Base-by-base conservation (phyloP, 2,888 invertebrate genomes). In the Thymelicus sylvestris region DNA sequence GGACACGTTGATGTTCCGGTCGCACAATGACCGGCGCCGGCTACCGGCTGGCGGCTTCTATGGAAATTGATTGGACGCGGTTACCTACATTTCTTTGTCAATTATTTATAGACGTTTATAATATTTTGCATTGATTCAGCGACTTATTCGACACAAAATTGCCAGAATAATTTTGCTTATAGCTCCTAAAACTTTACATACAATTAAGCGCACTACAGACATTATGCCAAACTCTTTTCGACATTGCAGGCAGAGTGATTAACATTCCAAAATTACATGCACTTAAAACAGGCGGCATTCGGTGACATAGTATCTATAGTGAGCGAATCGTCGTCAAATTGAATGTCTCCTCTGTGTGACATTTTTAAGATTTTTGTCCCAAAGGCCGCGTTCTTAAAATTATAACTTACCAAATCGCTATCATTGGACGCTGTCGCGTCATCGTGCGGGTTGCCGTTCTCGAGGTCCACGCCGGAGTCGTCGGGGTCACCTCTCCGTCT, bases 401-500 rank as follows among this genome's bases (percentile, higher is more conserved):
- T 31, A 68, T 75, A 74, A 92, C 93, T 93, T 86, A 93, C 93
- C 93, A 93, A 83, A 78, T 92, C 93, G 74, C 83, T 87, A 82
- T 92, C 89, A 76, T 90, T 90, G 78, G 89, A 84, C 64, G 86
- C 76, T 10, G 82, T 80, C 24, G 83, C 80, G 70, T 89, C 90
- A 78, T 92, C 90, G 71, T 83, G 78, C 38, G 88, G 88, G 75
- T 93, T 93, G 60, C 93, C 93, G 78, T 93, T 93, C 80, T 93
- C 93, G 83, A 93, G 85, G 81, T 93, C 93, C 74, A 93, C 90
- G 67, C 93, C 93, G 38, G 93, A 93, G 76, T 93, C 93, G 75
- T 93, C 87, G 31, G 91, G 88, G 75, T 93, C 93, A 12, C 81
- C 84, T 70, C 85, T 78, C 67, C 88, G 82, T 74, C 86, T 84